Base-by-base conservation (phyloP, 2,888 invertebrate genomes). In the Melangyna quadrimaculata region DNA sequence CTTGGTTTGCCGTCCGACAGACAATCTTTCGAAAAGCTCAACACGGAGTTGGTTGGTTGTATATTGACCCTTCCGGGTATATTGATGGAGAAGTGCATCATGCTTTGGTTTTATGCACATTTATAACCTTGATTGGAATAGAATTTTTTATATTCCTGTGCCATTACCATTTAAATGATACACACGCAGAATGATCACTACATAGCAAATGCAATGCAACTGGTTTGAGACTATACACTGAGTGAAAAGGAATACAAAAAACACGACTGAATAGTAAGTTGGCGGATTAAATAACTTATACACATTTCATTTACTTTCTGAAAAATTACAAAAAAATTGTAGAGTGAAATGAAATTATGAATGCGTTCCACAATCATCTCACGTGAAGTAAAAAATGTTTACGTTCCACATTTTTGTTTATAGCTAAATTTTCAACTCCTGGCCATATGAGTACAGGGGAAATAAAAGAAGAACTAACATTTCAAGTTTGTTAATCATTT, bases 31-130 rank as follows among this genome's bases (percentile, higher is more conserved):
- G 43, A 69, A 19, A 65, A 63, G 12, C 35, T 1, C 27, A 65
- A 14, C 17, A 32, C 19, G 22, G n/a, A 53, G 24, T 53, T 48
- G 24, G 48, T 51, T 51, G 17, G 14, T 63, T 69, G 35, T 24
- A 12, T 27, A 29, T 51, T 55, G 53, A 72, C 24, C 71, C 67
- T 81, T 77, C 59, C 61, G 77, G 65, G 71, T 79, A 65, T 77
- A 65, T 77, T 71, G 51, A 27, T 32, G 65, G 63, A 63, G 45
- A 24, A 35, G 35, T 71, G 53, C 40, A 53, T 57, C 17, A 53
- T 59, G 35, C 9, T 51, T 51, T 63, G 32, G 19, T 10, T 51
- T 70, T 70, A n/a, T n/a, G n/a, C n/a, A 45, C 43, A 57, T 78
- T 71, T 3, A 37, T 71, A 71, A 24, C 70, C 80, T 81, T 81